Base-by-base conservation (phyloP, 2,797 vertebrate species). In the Protonibea diacanthus region DNA sequence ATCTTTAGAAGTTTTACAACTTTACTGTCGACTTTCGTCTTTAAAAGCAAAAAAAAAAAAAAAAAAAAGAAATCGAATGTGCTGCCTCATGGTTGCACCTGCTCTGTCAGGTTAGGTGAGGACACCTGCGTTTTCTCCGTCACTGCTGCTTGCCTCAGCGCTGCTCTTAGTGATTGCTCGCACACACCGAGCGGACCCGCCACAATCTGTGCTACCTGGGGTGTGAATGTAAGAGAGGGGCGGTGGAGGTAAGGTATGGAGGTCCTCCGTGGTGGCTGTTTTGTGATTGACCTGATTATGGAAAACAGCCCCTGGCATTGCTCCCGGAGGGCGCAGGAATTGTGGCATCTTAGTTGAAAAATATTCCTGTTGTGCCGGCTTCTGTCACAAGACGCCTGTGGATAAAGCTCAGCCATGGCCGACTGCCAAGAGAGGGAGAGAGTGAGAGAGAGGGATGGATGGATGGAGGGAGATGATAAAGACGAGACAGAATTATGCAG, bases 281-380 rank as follows among this genome's bases (percentile, higher is more conserved):
- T 29, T 88, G 61, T 89, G 88, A 86, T 88, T 89, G 88, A 89
- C 90, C 91, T 87, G 85, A 85, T 91, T 92, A 90, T 86, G 80
- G 86, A 91, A 89, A 91, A 70, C 80, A 78, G 89, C 76, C 82
- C 42, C 75, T 83, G 88, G 87, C 89, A 3, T 49, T 5, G 40
- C 44, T 91, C 89, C 90, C 84, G 77, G 78, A 86, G 76, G 79
- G 61, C 49, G 74, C 60, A 64, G 66, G 52, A 79, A 85, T 65
- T 71, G 84, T 81, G 84, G 90, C 84, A 80, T 84, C 86, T 88
- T 81, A 73, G 62, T 88, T 88, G 79, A 90, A 85, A 92, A 84
- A 90, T 90, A 79, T 82, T 84, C 89, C 90, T 85, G 89, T 81
- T 74, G 89, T 71, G 88, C 72, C 71, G 76, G 78, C 90, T 88